Evolutionary conservation across 2,113 vertebrate genomes (phyloP).

Genomic region (Stegostoma tigrinum): DNA sequence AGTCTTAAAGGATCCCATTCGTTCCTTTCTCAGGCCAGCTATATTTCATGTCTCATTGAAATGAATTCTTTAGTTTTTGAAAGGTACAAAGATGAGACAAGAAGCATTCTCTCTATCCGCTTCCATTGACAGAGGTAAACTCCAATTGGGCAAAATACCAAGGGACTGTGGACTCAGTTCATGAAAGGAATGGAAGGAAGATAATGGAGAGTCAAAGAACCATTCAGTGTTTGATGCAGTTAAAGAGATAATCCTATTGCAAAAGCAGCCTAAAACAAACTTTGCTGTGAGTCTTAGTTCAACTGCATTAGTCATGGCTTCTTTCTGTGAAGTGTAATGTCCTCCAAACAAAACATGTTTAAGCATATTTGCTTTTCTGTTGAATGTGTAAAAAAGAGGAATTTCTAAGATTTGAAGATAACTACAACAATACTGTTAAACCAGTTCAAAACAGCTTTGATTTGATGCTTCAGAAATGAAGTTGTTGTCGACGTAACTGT

Average conservation of each 20-base stretch:
- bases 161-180: not conserved
- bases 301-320: not conserved
- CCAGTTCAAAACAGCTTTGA: not conserved
- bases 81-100: no score
- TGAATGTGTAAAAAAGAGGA: not conserved
- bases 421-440: not conserved
- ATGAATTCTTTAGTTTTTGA: no score
- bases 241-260: not conserved
- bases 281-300: not conserved
- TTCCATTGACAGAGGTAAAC: no score
- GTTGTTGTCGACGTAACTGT: not conserved
- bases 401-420: not conserved
- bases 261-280: not conserved
- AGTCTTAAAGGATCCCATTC: no score
- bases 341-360: not conserved
- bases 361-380: not conserved
- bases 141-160: not conserved
- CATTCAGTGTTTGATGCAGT: not conserved
- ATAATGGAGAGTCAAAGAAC: not conserved
- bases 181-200: not conserved
- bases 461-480: not conserved
- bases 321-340: no score
- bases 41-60: no score
- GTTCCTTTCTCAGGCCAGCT: no score
- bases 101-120: no score